phyloP scores from a whole-genome alignment of 1,140 invertebrate genomes.

The Anagrus nilaparvatae region DNA sequence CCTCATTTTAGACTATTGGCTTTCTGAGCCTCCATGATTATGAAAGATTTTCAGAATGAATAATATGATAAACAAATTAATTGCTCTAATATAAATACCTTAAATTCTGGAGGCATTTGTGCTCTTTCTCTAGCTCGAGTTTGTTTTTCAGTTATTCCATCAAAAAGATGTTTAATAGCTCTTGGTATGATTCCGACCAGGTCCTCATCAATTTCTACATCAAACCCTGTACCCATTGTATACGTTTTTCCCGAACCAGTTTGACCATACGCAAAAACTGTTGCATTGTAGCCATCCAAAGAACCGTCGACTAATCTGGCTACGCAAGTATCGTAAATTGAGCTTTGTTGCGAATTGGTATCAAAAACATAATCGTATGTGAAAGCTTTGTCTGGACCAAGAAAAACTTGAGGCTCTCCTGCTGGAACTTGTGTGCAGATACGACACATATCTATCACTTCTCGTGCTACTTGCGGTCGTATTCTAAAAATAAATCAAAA shows the following conservation, averaged over 20 bases:
- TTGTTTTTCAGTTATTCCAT: conserved; percentile 62
- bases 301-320: conserved; percentile 75
- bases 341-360: conserved; percentile 60
- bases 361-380: conserved; percentile 97
- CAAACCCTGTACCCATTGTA: conserved; percentile 98
- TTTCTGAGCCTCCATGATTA: too few relatives aligned
- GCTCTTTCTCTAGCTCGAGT: conserved; percentile 48
- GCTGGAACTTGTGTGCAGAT: conserved; percentile 82
- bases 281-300: conserved; percentile 90
- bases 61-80: too few relatives aligned
- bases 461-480: conserved; percentile 83
- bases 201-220: conserved; percentile 57
- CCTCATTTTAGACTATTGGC: too few relatives aligned
- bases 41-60: too few relatives aligned
- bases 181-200: conserved; percentile 82
- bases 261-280: conserved; percentile 93
- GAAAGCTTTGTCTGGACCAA: conserved; percentile 91
- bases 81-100: conserved; percentile 22
- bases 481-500: conserved; percentile 59
- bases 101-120: conserved; percentile 59
- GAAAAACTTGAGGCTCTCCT: conserved; percentile 80
- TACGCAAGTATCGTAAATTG: conserved; percentile 82
- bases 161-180: conserved; percentile 83
- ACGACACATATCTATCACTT: conserved; percentile 90
- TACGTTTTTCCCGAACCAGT: conserved; percentile 97